Evolutionary conservation across 2,797 vertebrate genomes (phyloP), one percentile per base, ranked within the genome.

Genomic region (Menidia menidia): DNA sequence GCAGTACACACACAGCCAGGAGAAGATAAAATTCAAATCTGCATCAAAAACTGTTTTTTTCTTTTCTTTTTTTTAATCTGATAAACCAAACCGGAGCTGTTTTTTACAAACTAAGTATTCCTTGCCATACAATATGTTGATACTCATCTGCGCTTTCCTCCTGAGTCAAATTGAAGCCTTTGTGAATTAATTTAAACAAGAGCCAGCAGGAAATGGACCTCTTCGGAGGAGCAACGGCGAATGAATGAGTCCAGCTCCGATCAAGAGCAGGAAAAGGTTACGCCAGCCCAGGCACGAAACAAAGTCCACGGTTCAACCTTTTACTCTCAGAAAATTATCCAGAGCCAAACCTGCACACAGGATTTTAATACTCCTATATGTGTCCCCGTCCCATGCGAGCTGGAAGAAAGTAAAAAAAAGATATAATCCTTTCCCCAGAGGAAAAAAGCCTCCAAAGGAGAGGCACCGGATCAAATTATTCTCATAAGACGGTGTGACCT

Each of bases 361-460:
- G 84, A 79, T 89, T 87, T 85, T 84, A 91, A 87, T 87, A 84
- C 75, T 81, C 75, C 61, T 47, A 87, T 82, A 87, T 82, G 80
- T 85, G 78, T 82, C 60, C 71, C 68, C 71, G 48, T 85, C 81
- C 83, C 69, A 19, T 15, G 64, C 77, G 72, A 78, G 78, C 68
- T 72, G 72, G 68, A 45, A 25, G 25, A 74, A 84, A 85, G 75
- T 59, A 56, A 70, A 25, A 70, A 25, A 32, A 48, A 83, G 87
- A 87, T 88, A 81, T 92, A 91, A 93, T 90, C 89, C 88, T 81
- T 78, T 88, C 88, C 87, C 86, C 88, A 67, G 77, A 45, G 86
- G 82, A 84, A 84, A 84, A 85, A 86, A 11, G 82, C 80, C 76
- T 81, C 78, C 77, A 84, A 77, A 72, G 82, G 79, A 68, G 83